Base-by-base conservation (phyloP, 2,888 invertebrate genomes). In the Melitaea athalia region DNA sequence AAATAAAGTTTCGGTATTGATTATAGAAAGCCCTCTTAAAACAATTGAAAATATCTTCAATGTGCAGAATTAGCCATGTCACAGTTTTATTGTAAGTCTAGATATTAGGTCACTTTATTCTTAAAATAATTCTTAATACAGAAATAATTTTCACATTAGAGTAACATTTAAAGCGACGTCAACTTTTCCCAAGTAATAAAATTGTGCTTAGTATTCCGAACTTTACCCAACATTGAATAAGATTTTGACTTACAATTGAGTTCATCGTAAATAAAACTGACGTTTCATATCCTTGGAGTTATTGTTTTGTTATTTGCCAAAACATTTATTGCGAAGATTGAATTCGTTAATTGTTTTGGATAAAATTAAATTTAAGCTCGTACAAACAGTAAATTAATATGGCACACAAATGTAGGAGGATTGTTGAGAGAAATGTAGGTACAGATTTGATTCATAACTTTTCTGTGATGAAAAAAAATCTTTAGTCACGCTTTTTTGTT, bases 251-350 rank as follows among this genome's bases (percentile, higher is more conserved):
- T 57, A 38, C n/a, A 31, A 53, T 38, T 57, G 11, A 38, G 64
- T 72, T 67, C 70, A 68, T 75, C 75, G 71, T 74, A 75, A 73
- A 78, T 78, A 75, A 76, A 78, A 77, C 64, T 76, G 69, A 68
- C 72, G 74, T 76, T 73, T 68, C 63, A 68, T 68, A 69, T 68
- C 68, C 67, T 68, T 43, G 45, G 62, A 57, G 68, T 75, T 70
- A 64, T 75, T 72, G 47, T 57, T 57, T 72, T 70, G 69, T 38
- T 8, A 15, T 38, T 38, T 57, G 7, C n/a, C 38, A 10, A 15
- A 53, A 53, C 14, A 11, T 0, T 53, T 12, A 33, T 17, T 52
- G 14, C 33, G 14, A 33, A 14, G 4, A 31, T 50, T 50, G 17
- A 50, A 50, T 50, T 17, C n/a, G 50, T 38, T 38, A 38, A 38